phyloP scores from a whole-genome alignment of 2,113 vertebrate genomes.

The Tonatia bakeri region DNA sequence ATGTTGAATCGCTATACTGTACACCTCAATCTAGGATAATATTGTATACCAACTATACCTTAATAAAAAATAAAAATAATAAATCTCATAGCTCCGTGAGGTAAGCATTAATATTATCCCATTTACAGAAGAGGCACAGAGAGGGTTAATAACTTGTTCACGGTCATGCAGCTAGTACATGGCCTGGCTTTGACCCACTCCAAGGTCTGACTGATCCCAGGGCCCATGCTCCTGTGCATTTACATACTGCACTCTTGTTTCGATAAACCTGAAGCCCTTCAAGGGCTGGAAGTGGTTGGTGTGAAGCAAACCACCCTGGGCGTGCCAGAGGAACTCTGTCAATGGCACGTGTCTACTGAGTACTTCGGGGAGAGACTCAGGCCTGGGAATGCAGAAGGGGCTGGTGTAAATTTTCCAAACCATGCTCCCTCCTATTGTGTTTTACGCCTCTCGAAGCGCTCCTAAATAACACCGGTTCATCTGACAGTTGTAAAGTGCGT shows the following conservation, averaged over 20 bases:
- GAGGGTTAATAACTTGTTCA: background rate
- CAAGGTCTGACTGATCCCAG: background rate
- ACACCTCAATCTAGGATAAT: background rate
- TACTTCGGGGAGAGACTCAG: background rate
- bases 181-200: too few relatives aligned
- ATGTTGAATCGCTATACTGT: background rate
- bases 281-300: background rate
- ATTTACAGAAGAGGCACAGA: background rate
- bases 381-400: background rate
- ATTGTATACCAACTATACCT: background rate
- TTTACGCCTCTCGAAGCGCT: conserved; percentile 24
- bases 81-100: background rate
- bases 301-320: background rate
- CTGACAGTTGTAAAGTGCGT: background rate
- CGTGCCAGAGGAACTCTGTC: background rate
- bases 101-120: background rate
- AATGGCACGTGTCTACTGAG: too few relatives aligned
- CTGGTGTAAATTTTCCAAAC: conserved; percentile 36
- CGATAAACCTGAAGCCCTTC: background rate
- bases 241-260: background rate
- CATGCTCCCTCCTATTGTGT: conserved; percentile 1
- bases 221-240: background rate
- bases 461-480: conserved; percentile 30
- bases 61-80: background rate
- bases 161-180: background rate